phyloP scores from a whole-genome alignment of 2,888 invertebrate species.

The Lagria hirta region DNA sequence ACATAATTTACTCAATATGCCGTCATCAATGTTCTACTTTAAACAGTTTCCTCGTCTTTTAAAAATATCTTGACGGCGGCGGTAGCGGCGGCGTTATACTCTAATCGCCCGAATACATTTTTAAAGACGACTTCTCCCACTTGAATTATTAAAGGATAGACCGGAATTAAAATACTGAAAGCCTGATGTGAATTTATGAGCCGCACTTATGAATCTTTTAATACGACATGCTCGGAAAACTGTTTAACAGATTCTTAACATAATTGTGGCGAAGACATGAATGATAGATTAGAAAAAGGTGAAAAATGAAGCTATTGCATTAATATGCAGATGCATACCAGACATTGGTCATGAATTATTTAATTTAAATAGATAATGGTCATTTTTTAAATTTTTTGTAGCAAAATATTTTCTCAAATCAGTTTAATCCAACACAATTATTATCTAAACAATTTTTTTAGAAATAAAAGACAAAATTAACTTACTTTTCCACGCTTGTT shows the following conservation, averaged over 20 bases:
- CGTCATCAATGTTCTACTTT: constrained; percentile 42
- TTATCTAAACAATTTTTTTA: too few relatives aligned
- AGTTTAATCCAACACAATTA: too few relatives aligned
- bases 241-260: constrained; percentile 37
- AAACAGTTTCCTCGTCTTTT: constrained; percentile 42
- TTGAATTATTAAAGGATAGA: constrained; percentile 44
- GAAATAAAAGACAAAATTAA: too few relatives aligned
- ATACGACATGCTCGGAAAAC: constrained; percentile 35
- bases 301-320: constrained; percentile 15
- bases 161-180: constrained; percentile 41
- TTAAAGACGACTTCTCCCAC: constrained; percentile 41
- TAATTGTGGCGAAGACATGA: constrained; percentile 37
- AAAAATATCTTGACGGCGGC: constrained; percentile 37
- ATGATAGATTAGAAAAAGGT: constrained; percentile 31
- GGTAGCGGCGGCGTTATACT: constrained; percentile 34
- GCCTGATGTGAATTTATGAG: constrained; percentile 36
- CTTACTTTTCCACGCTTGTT: too few relatives aligned
- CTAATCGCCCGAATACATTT: constrained; percentile 44
- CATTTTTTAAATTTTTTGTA: too few relatives aligned
- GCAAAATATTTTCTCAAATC: too few relatives aligned
- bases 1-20: constrained; percentile 42
- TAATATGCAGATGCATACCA: too few relatives aligned
- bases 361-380: too few relatives aligned
- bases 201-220: constrained; percentile 35
- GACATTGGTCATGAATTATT: too few relatives aligned